These are phyloP conservation scores for Drosophila athabasca DNA, from an alignment of 1,140 invertebrate genomes.

Conservation along the genomic window DNA sequence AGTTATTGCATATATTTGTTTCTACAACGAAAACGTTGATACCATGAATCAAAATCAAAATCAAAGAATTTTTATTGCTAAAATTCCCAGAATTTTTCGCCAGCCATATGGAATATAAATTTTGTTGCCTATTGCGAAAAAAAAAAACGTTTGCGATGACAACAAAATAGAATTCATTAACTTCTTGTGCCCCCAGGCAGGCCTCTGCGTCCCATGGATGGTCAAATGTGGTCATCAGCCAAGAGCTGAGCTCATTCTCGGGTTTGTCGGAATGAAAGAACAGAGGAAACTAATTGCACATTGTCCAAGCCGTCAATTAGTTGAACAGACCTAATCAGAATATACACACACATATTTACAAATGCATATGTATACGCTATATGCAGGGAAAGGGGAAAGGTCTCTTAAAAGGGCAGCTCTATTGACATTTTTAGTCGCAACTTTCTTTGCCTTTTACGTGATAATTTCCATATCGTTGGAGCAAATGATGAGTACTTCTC, in stretches of 20 bases:
- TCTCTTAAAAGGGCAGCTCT: too few species aligned
- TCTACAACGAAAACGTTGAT: too few species aligned
- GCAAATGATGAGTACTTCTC: too few species aligned
- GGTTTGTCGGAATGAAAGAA: background rate
- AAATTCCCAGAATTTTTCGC: conserved; percentile 15
- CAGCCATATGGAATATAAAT: conserved; percentile 40
- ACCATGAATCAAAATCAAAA: conserved; percentile 9
- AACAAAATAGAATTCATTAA: conserved; percentile 29
- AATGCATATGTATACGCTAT: conserved; percentile 13
- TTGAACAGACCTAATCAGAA: conserved; percentile 32
- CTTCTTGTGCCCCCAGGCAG: conserved; percentile 10
- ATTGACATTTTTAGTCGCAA: too few species aligned
- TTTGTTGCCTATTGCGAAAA: background rate
- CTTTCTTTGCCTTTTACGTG: too few species aligned
- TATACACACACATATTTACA: background rate
- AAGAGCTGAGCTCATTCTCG: conserved; percentile 36
- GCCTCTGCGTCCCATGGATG: conserved; percentile 19
- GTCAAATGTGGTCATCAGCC: conserved; percentile 46
- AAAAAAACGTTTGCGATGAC: conserved; percentile 13
- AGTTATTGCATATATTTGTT: too few species aligned
- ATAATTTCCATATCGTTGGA: too few species aligned
- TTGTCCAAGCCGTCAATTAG: conserved; percentile 43
- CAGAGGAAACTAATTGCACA: conserved; percentile 32
- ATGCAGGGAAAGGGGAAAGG: conserved; percentile 6
- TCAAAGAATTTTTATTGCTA: conserved; percentile 32